Evolutionary conservation across 1,140 invertebrate species (phyloP).

Genomic region (Trichoplusia ni): DNA sequence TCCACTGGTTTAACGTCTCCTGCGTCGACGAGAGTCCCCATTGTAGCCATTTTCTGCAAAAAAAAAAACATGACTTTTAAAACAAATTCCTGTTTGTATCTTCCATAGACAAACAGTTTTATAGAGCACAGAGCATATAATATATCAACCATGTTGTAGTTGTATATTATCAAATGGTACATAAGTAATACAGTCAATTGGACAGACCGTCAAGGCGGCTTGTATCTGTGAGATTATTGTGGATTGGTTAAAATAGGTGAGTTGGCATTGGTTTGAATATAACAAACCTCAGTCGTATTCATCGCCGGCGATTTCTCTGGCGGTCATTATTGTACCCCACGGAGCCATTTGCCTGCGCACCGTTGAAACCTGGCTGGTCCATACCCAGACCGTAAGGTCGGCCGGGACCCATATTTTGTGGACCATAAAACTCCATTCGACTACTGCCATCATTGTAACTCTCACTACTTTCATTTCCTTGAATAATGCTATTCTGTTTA

Average conservation of each 20-base stretch:
- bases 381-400: constrained; percentile 53
- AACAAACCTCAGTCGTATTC: constrained; percentile 77
- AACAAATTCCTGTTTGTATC: neutral
- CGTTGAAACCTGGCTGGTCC: constrained; percentile 52
- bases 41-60: constrained; percentile 77
- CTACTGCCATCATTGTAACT: constrained; percentile 43
- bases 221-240: constrained; percentile 30
- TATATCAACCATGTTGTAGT: constrained; percentile 44
- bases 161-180: constrained; percentile 9
- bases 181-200: constrained; percentile 11
- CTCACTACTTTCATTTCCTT: constrained; percentile 44
- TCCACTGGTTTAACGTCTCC: constrained; percentile 61
- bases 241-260: constrained; percentile 61
- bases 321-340: constrained; percentile 78
- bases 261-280: constrained; percentile 74
- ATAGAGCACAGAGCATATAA: constrained; percentile 23
- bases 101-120: constrained; percentile 31
- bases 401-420: constrained; percentile 67
- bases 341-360: constrained; percentile 71
- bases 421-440: constrained; percentile 58
- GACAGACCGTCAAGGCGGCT: constrained; percentile 18
- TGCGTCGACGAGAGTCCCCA: constrained; percentile 72
- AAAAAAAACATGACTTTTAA: constrained; percentile 39
- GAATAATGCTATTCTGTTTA: constrained; percentile 48
- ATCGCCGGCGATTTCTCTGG: constrained; percentile 77